Evolutionary conservation across 2,113 vertebrate genomes (phyloP), one percentile per base, ranked within the genome.

Genomic region (Ptilorrhoa leucosticta): DNA sequence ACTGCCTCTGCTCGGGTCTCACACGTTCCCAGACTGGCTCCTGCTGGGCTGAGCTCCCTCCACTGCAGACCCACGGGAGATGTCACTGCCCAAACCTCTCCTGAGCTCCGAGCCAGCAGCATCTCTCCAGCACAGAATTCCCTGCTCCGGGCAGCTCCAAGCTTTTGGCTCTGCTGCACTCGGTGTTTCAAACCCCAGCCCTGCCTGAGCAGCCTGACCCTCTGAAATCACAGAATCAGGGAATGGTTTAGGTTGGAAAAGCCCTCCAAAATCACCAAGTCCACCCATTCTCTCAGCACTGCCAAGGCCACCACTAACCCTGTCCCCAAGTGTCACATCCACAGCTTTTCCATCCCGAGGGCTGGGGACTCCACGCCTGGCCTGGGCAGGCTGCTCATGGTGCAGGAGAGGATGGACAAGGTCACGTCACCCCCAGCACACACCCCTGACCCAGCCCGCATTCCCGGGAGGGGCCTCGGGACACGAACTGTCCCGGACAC

Each of bases 381-480:
- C 7, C 66, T 31, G 53, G 61, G 28, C 33, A 33, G 44, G 23
- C 60, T 24, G 33, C 1, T 8, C 23, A 3, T 0, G 15, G 39
- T 23, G 21, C 47, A 51, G 76, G 42, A 78, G 30, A 0, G 15
- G 39, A 33, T 1, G 31, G 75, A 20, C 26, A 12, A 57, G 48
- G 66, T 53, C 57, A 7, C 1, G 19, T 10, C 15, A 0, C 14
- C 56, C 12, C 45, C 47, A 45, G 84, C 20, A 4, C 16, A 1
- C 24, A 4, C 3, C 64, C 26, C 27, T 1, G 2, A 9, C 7
- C 1, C 9, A 1, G 19, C 87, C 92, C 2, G 0, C 40, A 4
- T 87, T 85, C 92, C 90, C 45, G 22, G 83, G 72, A 68, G 63
- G 63, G 53, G 45, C 63, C 42, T 3, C 3, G 18, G 63, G 45